phyloP scores from a whole-genome alignment of 2,113 vertebrate genomes.

The Phylloscopus trochiloides region DNA sequence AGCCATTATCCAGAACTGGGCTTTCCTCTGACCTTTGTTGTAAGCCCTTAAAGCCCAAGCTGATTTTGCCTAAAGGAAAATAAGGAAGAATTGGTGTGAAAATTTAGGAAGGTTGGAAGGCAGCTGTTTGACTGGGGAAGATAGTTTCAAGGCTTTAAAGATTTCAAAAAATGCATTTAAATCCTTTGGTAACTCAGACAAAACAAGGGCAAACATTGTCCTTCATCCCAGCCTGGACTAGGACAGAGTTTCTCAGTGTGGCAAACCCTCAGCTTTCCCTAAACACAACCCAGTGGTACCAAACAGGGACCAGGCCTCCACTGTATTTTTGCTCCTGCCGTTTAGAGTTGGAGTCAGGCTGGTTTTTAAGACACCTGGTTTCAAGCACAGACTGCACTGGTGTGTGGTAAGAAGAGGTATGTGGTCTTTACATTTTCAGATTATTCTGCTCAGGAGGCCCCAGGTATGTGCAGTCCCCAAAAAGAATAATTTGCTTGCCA shows the following conservation, averaged over 20 bases:
- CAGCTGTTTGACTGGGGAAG: not conserved
- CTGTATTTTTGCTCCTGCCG: not conserved
- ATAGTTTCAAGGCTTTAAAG: not conserved
- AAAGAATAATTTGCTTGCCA: not conserved
- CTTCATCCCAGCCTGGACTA: not conserved
- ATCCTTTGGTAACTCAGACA: not conserved
- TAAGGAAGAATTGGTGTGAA: not conserved
- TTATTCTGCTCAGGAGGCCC: not conserved
- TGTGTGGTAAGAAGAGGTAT: not conserved
- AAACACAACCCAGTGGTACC: not conserved
- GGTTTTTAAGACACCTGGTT: not conserved
- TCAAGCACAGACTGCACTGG: not conserved
- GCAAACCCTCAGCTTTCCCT: not conserved
- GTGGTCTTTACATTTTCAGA: not conserved
- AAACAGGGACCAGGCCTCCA: not conserved
- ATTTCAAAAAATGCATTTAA: not conserved
- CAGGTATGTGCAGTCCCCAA: not conserved
- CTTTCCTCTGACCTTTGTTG: not conserved
- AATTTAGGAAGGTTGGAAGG: not conserved
- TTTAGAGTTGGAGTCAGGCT: not conserved
- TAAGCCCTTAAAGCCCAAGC: not conserved
- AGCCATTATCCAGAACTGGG: not conserved
- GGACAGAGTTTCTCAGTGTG: not conserved
- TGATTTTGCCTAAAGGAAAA: not conserved
- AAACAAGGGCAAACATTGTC: not conserved